Conservation (phyloP, 2,888 invertebrate genomes). For the Leptinotarsa tumamoca region DNA sequence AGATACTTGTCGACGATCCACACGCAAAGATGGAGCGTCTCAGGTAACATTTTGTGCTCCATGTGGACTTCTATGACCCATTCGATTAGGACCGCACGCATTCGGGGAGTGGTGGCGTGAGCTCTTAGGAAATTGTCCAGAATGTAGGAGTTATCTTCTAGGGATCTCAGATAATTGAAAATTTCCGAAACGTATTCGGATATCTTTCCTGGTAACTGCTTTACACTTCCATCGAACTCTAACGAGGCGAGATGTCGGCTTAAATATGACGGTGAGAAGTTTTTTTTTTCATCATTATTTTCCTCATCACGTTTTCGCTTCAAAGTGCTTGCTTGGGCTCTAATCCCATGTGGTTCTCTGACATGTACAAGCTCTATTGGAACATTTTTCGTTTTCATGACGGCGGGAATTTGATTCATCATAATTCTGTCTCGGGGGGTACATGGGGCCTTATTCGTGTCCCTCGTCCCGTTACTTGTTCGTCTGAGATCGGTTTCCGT, state of each 20-base stretch:
- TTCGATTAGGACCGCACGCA: not conserved
- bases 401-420: too few species aligned
- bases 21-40: not conserved
- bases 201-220: conserved; percentile 81
- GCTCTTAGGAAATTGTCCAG: conserved; percentile 74
- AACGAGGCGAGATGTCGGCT: not conserved
- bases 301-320: too few species aligned
- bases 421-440: too few species aligned
- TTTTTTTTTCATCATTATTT: not conserved
- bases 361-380: too few species aligned
- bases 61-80: not conserved
- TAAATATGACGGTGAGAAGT: not conserved
- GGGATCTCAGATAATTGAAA: conserved; percentile 80
- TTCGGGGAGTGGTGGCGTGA: conserved; percentile 65
- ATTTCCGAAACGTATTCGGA: conserved; percentile 93
- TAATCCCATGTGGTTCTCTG: too few species aligned
- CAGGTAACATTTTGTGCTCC: not conserved
- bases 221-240: conserved; percentile 67
- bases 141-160: conserved; percentile 80
- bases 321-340: too few species aligned
- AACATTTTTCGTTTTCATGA: too few species aligned
- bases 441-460: too few species aligned
- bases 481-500: too few species aligned
- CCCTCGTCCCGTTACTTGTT: too few species aligned
- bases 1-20: not conserved